These are phyloP conservation scores for Protobothrops mucrosquamatus DNA, from an alignment of 2,113 vertebrate species.

Conservation along the genomic window DNA sequence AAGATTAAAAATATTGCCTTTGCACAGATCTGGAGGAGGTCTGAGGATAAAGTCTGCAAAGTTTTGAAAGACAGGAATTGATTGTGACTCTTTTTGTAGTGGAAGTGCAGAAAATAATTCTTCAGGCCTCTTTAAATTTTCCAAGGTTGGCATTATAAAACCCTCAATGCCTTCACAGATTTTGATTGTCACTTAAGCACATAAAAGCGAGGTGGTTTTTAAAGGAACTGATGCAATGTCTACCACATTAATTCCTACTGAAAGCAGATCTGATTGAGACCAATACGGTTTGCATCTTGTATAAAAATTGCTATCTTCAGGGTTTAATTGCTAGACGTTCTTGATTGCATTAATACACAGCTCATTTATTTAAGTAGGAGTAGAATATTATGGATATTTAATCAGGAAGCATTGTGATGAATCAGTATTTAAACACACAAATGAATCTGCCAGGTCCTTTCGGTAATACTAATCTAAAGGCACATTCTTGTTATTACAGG, in stretches of 20 bases:
- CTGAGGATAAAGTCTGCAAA: background rate
- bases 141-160: background rate
- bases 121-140: background rate
- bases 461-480: background rate
- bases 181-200: background rate
- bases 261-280: conserved; percentile 16
- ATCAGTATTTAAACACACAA: conserved; percentile 11
- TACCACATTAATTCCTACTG: background rate
- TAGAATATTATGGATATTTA: conserved; percentile 14
- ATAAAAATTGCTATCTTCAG: background rate
- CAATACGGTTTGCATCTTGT: background rate
- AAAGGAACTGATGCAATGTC: conserved; percentile 5
- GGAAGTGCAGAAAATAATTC: background rate
- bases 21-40: background rate
- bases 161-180: background rate
- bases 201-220: background rate
- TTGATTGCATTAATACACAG: conserved; percentile 30
- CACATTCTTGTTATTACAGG: background rate
- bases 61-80: background rate
- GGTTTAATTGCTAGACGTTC: conserved; percentile 12
- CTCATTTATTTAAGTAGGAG: conserved; percentile 18
- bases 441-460: background rate
- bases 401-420: conserved; percentile 31
- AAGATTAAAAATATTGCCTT: background rate
- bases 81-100: background rate